Conservation (phyloP, 2,113 vertebrate genomes). For the Cinclus mexicanus region DNA sequence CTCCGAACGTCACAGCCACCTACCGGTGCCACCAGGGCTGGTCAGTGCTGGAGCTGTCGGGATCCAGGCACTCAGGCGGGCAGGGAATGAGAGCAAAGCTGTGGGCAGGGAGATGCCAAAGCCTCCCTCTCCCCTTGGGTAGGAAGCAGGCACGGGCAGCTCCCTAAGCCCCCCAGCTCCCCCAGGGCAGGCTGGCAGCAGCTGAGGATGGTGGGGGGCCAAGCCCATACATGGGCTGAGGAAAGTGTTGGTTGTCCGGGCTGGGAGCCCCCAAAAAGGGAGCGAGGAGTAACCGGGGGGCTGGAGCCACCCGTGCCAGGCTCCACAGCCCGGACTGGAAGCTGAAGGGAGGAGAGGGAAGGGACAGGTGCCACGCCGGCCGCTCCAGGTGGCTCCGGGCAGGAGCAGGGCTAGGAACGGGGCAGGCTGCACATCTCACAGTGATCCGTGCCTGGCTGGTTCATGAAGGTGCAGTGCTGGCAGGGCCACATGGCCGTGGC, state of each 20-base stretch:
- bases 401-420: constrained; percentile 76
- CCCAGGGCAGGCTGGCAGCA: neutral
- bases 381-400: constrained; percentile 8
- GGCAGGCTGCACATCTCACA: constrained; percentile 99
- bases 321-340: neutral
- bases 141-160: neutral
- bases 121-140: neutral
- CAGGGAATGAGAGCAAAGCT: constrained; percentile 4
- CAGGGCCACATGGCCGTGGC: constrained; percentile 93
- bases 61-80: neutral
- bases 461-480: constrained; percentile 99
- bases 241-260: neutral
- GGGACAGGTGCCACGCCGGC: constrained; percentile 3
- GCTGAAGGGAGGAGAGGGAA: neutral
- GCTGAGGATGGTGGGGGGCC: neutral
- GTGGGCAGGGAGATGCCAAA: neutral
- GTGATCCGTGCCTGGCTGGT: constrained; percentile 95
- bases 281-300: neutral
- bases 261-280: neutral
- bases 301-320: neutral
- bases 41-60: neutral
- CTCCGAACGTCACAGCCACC: neutral
- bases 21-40: neutral
- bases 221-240: neutral
- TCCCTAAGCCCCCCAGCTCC: neutral